A percentile compares a stretch with the other conserved stretches of the same genome.
phyloP scores from a whole-genome alignment of 2,888 invertebrate genomes.

The Portevinia maculata region DNA sequence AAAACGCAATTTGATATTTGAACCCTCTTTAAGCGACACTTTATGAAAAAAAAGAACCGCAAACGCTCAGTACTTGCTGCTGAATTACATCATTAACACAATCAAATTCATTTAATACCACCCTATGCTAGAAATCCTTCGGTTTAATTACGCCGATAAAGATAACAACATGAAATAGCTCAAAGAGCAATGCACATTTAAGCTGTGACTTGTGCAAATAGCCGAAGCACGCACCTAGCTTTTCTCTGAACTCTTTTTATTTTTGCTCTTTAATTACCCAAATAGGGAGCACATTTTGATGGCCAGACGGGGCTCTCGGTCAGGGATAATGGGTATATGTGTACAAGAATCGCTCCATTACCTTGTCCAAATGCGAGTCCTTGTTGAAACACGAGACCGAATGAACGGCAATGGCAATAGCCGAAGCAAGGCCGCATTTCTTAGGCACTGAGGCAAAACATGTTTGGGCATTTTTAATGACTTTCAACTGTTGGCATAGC shows the following conservation, averaged over 20 bases:
- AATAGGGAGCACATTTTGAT: slow-evolving; percentile 39
- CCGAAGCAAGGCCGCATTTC: slow-evolving; percentile 58
- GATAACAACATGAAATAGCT: slow-evolving; percentile 6
- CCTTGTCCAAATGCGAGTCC: slow-evolving; percentile 35
- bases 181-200: slow-evolving; percentile 32
- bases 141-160: slow-evolving; percentile 27
- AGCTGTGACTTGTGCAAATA: slow-evolving; percentile 1
- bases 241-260: slow-evolving; percentile 1
- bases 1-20: too few relatives aligned
- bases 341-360: slow-evolving; percentile 28
- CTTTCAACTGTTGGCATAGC: slow-evolving; percentile 55
- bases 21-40: too few relatives aligned
- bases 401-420: slow-evolving; percentile 69
- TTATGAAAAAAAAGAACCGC: not conserved
- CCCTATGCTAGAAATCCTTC: slow-evolving; percentile 13
- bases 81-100: slow-evolving; percentile 1
- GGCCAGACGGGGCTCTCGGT: slow-evolving; percentile 71
- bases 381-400: slow-evolving; percentile 26
- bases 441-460: slow-evolving; percentile 48
- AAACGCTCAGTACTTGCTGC: not conserved
- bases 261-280: slow-evolving; percentile 53
- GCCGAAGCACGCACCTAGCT: not conserved
- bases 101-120: slow-evolving; percentile 2
- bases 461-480: slow-evolving; percentile 74
- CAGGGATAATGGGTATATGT: slow-evolving; percentile 65